Percentiles rank a stretch among this genome's conserved stretches.
Evolutionary conservation across 2,888 invertebrate genomes (phyloP).

Genomic region (Lasioglossum vierecki): DNA sequence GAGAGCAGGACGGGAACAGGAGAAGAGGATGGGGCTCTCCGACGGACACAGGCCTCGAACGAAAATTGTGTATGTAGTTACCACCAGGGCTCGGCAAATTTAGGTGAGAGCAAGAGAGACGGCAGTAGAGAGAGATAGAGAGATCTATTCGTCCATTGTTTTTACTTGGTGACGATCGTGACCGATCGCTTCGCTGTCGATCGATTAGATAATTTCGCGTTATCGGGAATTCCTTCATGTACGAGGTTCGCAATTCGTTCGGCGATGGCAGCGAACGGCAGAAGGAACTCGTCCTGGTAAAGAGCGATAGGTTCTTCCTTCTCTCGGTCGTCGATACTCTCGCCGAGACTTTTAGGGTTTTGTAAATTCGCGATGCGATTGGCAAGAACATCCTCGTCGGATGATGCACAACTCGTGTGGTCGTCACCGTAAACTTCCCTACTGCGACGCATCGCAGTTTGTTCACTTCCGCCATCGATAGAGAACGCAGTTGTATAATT

Average conservation of each 20-base stretch:
- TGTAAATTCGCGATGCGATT: background rate
- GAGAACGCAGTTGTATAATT: background rate
- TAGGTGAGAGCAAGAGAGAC: background rate
- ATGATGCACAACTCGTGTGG: background rate
- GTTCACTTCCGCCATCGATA: background rate
- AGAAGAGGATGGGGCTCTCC: background rate
- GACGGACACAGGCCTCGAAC: constrained; percentile 28
- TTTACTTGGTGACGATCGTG: constrained; percentile 25
- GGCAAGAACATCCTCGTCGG: constrained; percentile 5
- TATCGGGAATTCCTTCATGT: background rate
- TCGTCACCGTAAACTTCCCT: constrained; percentile 1
- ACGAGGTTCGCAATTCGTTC: background rate
- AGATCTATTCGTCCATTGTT: constrained; percentile 14
- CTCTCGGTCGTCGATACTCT: background rate
- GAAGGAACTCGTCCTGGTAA: background rate
- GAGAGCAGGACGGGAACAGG: background rate
- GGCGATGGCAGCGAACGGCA: background rate
- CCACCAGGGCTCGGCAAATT: constrained; percentile 25
- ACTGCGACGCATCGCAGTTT: background rate
- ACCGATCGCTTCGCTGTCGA: constrained; percentile 24
- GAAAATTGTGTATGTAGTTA: constrained; percentile 59
- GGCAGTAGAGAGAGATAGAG: background rate
- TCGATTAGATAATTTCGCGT: constrained; percentile 26
- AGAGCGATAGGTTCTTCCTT: background rate
- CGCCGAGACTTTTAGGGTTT: background rate